A percentile compares a stretch with the other conserved stretches of the same genome.
These are phyloP conservation scores for Malacoctenus gilli DNA, from an alignment of 2,797 vertebrate species.

Conservation along the genomic window DNA sequence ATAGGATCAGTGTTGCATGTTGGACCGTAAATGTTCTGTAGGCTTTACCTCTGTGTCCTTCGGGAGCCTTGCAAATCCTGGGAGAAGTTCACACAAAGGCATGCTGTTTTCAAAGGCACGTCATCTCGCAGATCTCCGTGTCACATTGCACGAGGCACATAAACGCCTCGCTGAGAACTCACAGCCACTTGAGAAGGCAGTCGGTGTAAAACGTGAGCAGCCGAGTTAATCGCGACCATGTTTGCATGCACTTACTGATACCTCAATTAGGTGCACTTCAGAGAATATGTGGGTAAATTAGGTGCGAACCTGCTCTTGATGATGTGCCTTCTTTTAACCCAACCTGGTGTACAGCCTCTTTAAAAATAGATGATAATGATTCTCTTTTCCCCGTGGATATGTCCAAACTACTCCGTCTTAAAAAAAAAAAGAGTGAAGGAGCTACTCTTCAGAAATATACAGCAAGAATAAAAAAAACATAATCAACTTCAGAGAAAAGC, in stretches of 20 bases:
- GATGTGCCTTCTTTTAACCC: background rate
- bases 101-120: constrained; percentile 28
- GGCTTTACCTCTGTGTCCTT: constrained; percentile 25
- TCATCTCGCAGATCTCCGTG: constrained; percentile 3
- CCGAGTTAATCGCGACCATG: background rate
- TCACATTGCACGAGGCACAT: background rate
- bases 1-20: constrained; percentile 43
- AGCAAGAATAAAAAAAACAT: background rate
- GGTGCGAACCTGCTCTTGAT: background rate
- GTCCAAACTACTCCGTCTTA: background rate
- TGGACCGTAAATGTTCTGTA: constrained; percentile 26
- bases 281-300: background rate
- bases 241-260: background rate
- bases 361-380: background rate
- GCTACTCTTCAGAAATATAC: background rate
- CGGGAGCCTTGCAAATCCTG: constrained; percentile 35
- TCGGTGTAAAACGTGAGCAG: background rate
- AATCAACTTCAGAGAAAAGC: constrained; percentile 1
- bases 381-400: background rate
- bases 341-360: background rate
- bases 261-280: background rate
- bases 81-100: constrained; percentile 32
- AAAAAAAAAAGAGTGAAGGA: background rate
- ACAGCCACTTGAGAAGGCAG: background rate
- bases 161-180: background rate